phyloP scores from a whole-genome alignment of 2,888 invertebrate genomes.

The Kryphioiulus occultus region DNA sequence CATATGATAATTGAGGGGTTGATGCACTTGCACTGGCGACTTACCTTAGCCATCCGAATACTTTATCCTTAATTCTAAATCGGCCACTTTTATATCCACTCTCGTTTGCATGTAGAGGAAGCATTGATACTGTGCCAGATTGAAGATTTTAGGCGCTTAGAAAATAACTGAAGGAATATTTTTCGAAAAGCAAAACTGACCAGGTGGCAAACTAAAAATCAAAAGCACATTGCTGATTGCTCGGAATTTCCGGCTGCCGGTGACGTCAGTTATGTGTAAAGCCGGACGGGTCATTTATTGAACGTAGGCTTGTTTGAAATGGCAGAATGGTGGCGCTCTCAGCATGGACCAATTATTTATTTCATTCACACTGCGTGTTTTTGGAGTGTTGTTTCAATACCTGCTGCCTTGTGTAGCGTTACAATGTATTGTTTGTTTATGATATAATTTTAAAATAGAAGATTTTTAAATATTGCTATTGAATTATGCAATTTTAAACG shows the following conservation, averaged over 20 bases:
- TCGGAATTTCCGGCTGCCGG: background rate
- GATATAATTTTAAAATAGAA: background rate
- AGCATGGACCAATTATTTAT: background rate
- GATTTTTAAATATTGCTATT: background rate
- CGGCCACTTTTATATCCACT: slow-evolving; percentile 51
- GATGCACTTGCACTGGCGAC: background rate
- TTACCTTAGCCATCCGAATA: slow-evolving; percentile 52
- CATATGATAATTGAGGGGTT: background rate
- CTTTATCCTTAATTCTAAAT: slow-evolving; percentile 52
- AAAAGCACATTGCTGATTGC: slow-evolving; percentile 23
- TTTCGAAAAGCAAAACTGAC: background rate
- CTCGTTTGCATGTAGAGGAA: slow-evolving; percentile 53
- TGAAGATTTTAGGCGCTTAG: background rate
- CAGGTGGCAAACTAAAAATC: background rate
- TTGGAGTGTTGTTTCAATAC: background rate
- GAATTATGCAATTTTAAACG: background rate
- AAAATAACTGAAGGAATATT: background rate
- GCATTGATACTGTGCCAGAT: slow-evolving; percentile 47
- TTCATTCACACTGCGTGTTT: background rate
- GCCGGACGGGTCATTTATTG: too few relatives aligned
- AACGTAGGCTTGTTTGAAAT: background rate
- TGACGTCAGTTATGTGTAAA: background rate
- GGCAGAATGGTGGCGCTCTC: background rate
- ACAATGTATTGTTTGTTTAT: background rate
- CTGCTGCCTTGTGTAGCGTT: too few relatives aligned